Evolutionary conservation across 1,140 invertebrate genomes (phyloP), one percentile per base, ranked within the genome.

Genomic region (Zaprionus tsacasi): DNA sequence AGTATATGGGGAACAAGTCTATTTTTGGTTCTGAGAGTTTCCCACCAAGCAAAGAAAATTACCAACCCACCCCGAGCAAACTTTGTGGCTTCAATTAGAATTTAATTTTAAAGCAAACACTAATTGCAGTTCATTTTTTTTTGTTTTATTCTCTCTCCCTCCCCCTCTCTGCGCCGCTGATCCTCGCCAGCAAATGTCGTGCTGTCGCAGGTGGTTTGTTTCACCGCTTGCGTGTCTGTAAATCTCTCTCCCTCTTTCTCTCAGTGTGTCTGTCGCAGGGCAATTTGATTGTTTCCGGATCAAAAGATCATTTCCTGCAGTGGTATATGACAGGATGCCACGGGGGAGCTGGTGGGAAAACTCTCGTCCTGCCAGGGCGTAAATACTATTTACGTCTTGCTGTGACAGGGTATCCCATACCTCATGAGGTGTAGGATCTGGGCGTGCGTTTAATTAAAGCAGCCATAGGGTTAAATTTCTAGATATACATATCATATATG

Each of bases 221-320:
- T 81, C 70, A 85, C 45, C 67, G 61, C 58, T 86, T 85, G 82
- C 82, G 82, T 86, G 82, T 56, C 38, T 43, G 7, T 85, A 78
- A 85, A 85, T 85, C 81, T 55, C 35, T 67, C 21, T 21, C 21
- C 2, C 21, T 21, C 21, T 21, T 2, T 21, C 21, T 21, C 21
- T 21, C 21, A 1, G 1, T 85, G 78, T 55, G 30, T 67, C 70
- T 54, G 75, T 67, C 17, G 72, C 60, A 63, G 55, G 66, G 55
- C 61, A 86, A 82, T 91, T 91, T 91, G 85, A 89, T 86, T 77
- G 89, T 91, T 91, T 91, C 88, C 88, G 89, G 89, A 91, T 91
- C 89, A 91, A 91, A 89, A 89, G 89, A 91, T 91, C 88, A 89
- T 33, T 82, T 91, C 89, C 89, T 91, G 88, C 71, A 61, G 56